Evolutionary conservation across 2,888 invertebrate genomes (phyloP), one percentile per base, ranked within the genome.

Genomic region (Platerodrilus igneus): DNA sequence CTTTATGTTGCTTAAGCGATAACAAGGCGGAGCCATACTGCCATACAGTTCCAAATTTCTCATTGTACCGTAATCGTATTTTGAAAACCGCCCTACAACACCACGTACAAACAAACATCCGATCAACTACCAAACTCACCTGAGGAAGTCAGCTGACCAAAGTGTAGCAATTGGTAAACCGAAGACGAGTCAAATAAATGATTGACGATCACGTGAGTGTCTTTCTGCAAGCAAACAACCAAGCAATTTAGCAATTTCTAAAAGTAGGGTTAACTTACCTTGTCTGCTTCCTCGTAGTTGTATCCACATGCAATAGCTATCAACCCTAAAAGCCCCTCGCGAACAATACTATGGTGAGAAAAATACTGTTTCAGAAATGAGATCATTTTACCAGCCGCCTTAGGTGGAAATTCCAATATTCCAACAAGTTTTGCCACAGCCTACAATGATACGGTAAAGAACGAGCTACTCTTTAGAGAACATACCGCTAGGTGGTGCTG

Each of bases 131-230:
- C n/a, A 18, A 17, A 36, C 40, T 64, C 66, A 6, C 63, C 63
- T 0, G 72, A 69, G 17, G 68, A 69, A 51, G 70, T 69, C 5
- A 70, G 48, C 48, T 76, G 76, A 0, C 71, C 73, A 45, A 67
- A 76, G 53, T 76, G 76, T 3, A 74, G 56, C 8, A 75, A 41
- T 55, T 75, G 74, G 45, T 67, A 63, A 1, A 70, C 65, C 0
- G 75, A 70, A 1, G 73, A 67, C 1, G 74, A 37, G 7, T 34
- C 41, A 7, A 45, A 43, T 22, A 5, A 4, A 10, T 21, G 18
- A 7, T 6, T 19, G n/a, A 20, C 16, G 1, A 36, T 2, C 2
- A 13, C 21, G 2, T 26, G 16, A 7, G 36, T 3, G 5, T 17
- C 21, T 15, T 9, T 25, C 36, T 41, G 6, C 3, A 29, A n/a